Evolutionary conservation across 2,113 vertebrate genomes (phyloP).

Genomic region (Melanerpes formicivorus): DNA sequence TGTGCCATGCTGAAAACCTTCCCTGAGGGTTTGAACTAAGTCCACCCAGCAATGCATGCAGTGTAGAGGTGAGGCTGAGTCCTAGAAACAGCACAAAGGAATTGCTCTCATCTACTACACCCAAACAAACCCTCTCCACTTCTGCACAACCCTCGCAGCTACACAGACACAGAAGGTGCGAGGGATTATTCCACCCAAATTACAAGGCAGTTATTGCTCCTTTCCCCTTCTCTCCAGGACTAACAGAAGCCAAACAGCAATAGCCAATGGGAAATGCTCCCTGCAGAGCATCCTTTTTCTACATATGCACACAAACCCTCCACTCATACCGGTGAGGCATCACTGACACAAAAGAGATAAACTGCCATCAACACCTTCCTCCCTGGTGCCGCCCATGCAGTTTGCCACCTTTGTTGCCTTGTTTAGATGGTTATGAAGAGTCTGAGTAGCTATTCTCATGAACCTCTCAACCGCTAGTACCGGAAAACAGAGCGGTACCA

Average conservation of each 20-base stretch:
- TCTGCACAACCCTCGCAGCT: constrained; percentile 31
- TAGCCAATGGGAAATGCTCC: neutral
- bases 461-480: constrained; percentile 6
- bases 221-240: constrained; percentile 23
- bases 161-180: constrained; percentile 61
- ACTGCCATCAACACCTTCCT: constrained; percentile 59
- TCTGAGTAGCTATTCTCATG: constrained; percentile 5
- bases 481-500: neutral
- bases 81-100: constrained; percentile 24
- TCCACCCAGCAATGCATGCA: neutral
- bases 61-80: neutral
- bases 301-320: neutral
- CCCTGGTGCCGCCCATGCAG: constrained; percentile 40
- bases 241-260: constrained; percentile 18
- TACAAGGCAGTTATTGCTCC: constrained; percentile 51
- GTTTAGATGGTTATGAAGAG: constrained; percentile 30
- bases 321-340: constrained; percentile 6
- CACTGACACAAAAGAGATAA: constrained; percentile 58
- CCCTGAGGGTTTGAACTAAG: neutral
- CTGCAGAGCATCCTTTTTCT: constrained; percentile 8
- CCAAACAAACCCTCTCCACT: constrained; percentile 49
- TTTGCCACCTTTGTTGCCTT: constrained; percentile 55
- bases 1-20: neutral
- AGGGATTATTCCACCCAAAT: constrained; percentile 63
- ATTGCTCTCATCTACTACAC: neutral